phyloP scores from a whole-genome alignment of 2,888 invertebrate genomes.

The Cataglyphis livida region DNA sequence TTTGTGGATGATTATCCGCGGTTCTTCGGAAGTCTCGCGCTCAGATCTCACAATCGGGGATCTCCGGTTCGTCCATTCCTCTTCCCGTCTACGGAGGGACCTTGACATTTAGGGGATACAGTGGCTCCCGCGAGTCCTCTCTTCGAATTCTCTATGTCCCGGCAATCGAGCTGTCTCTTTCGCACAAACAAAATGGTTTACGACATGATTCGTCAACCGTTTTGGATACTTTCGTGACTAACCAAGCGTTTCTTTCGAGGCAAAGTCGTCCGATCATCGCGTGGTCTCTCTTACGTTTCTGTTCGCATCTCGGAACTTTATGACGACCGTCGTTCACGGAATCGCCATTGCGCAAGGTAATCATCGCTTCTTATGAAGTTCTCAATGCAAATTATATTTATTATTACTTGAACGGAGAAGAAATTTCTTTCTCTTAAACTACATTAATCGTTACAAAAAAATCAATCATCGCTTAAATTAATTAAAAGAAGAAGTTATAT shows the following conservation, averaged over 20 bases:
- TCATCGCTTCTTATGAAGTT: constrained; percentile 20
- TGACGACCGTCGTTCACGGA: constrained; percentile 43
- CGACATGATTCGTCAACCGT: constrained; percentile 50
- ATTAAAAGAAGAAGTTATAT: not conserved
- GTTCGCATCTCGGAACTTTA: constrained; percentile 41
- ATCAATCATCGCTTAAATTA: not conserved
- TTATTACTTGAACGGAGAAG: not conserved
- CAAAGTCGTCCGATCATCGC: constrained; percentile 35
- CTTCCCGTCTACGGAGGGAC: constrained; percentile 35
- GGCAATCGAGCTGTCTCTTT: constrained; percentile 14
- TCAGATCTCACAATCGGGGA: constrained; percentile 21
- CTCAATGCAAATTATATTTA: not conserved
- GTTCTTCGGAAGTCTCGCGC: constrained; percentile 53
- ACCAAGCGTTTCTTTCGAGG: constrained; percentile 18
- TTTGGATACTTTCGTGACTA: constrained; percentile 58
- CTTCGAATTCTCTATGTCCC: constrained; percentile 4
- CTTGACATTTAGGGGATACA: constrained; percentile 68
- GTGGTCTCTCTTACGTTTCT: constrained; percentile 13
- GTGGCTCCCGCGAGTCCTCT: constrained; percentile 40
- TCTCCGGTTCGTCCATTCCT: constrained; percentile 18
- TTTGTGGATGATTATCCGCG: constrained; percentile 37
- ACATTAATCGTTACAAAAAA: not conserved
- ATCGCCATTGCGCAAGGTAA: constrained; percentile 33
- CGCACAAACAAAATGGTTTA: constrained; percentile 45
- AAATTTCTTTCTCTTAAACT: not conserved